These are phyloP conservation scores for Clitarchus hookeri DNA, from an alignment of 2,888 invertebrate species.

Conservation along the genomic window DNA sequence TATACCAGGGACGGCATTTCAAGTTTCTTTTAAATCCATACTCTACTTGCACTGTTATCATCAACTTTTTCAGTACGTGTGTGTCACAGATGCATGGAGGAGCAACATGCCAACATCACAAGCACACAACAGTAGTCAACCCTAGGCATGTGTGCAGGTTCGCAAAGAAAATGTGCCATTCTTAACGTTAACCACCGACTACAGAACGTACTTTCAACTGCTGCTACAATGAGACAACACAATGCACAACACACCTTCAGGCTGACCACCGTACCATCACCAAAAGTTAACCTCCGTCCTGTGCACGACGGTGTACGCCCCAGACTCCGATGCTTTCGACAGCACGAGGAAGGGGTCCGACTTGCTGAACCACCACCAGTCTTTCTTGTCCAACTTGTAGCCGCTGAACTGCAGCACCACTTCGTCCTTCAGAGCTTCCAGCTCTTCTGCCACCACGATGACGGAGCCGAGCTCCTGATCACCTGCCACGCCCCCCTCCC, in stretches of 20 bases:
- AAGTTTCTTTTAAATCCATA: too few relatives aligned
- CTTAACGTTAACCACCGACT: background rate
- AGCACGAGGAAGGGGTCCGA: conserved; percentile 53
- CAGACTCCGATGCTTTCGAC: conserved; percentile 54
- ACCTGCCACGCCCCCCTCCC: conserved; percentile 35
- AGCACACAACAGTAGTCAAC: background rate
- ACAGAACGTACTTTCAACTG: background rate
- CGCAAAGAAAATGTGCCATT: background rate
- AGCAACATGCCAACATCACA: background rate
- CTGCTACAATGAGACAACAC: background rate
- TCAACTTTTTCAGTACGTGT: too few relatives aligned
- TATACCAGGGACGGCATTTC: too few relatives aligned
- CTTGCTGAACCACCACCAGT: conserved; percentile 52
- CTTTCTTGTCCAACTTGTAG: conserved; percentile 51
- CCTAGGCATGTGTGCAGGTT: background rate
- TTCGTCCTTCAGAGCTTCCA: conserved; percentile 51
- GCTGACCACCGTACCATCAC: conserved; percentile 8
- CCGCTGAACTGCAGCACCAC: conserved; percentile 51
- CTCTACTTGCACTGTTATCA: too few relatives aligned
- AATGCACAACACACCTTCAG: background rate
- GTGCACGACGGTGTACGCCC: conserved; percentile 56
- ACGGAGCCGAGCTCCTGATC: conserved; percentile 44
- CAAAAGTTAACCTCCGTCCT: conserved; percentile 57
- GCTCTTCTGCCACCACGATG: conserved; percentile 52
- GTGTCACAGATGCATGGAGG: too few relatives aligned